Evolutionary conservation across 2,113 vertebrate genomes (phyloP), one percentile per base, ranked within the genome.

Genomic region (Pycnonotus jocosus): DNA sequence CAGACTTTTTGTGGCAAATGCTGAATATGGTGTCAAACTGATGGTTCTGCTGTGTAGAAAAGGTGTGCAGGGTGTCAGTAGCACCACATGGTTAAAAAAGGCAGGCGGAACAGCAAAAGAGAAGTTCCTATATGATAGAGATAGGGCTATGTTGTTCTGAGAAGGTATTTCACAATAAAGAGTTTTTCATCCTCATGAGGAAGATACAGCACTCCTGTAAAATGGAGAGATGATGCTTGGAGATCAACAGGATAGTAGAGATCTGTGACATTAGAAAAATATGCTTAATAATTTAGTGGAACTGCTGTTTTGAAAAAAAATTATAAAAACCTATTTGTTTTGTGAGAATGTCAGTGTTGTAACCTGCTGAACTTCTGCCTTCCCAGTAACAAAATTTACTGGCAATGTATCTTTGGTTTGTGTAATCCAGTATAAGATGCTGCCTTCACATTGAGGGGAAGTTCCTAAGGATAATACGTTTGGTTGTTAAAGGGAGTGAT

Each of bases 391-490:
- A 57, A 68, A 77, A 62, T 7, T 45, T 64, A 18, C 14, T 42
- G 54, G n/a, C n/a, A 51, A 4, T 11, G 21, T 20, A 42, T 57
- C 30, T 90, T 54, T 47, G 35, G 53, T 24, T 88, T 70, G 11
- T 58, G 12, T 65, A 37, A 82, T 51, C 25, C 14, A 20, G 15
- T 45, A 4, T 50, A 38, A 82, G 28, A 27, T 79, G 65, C 22
- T 74, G 45, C 38, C 5, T 23, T 74, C 44, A 7, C 7, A 5
- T 37, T 64, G 21, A 16, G 9, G 11, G 11, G 57, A 50, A 74
- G 3, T n/a, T 56, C 27, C 10, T n/a, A 14, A 44, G 40, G n/a
- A 14, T 28, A 54, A 47, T 9, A 4, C 0, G 0, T 53, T 77
- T n/a, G 5, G 4, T 79, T 86, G 60, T 58, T 81, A 38, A 56